phyloP scores from a whole-genome alignment of 2,888 invertebrate species.

The Poecilus cupreus region DNA sequence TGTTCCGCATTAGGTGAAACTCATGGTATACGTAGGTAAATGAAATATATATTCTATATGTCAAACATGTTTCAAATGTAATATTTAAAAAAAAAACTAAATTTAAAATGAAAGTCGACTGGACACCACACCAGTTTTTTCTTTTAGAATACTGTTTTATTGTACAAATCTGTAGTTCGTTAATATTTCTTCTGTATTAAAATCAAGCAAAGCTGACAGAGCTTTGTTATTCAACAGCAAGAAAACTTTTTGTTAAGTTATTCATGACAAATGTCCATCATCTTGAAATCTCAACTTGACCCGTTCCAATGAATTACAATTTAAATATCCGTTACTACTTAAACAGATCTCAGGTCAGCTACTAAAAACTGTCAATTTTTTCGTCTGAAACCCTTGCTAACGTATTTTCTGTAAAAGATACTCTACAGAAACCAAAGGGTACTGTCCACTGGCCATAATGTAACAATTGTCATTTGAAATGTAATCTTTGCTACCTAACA shows the following conservation, averaged over 20 bases:
- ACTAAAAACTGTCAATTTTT: constrained; percentile 36
- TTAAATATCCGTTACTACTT: constrained; percentile 48
- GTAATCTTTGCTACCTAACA: constrained; percentile 67
- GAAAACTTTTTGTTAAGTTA: not conserved
- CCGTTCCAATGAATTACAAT: constrained; percentile 27
- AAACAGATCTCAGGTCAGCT: constrained; percentile 32
- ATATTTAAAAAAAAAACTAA: too few species aligned
- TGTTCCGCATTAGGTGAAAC: too few species aligned
- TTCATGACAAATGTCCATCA: constrained; percentile 15
- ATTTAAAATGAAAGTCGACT: too few species aligned
- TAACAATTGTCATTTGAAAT: constrained; percentile 65
- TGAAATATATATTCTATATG: too few species aligned
- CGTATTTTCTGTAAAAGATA: constrained; percentile 34
- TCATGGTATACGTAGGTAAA: too few species aligned
- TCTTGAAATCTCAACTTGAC: not conserved
- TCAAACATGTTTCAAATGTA: too few species aligned
- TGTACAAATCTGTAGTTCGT: too few species aligned
- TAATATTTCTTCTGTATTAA: too few species aligned
- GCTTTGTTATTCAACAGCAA: not conserved
- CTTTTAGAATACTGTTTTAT: too few species aligned
- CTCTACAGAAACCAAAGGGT: constrained; percentile 15
- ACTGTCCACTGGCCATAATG: constrained; percentile 43
- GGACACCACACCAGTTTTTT: too few species aligned
- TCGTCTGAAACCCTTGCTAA: constrained; percentile 25
- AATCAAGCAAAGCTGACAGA: too few species aligned